Evolutionary conservation across 2,113 vertebrate genomes (phyloP).

Genomic region (Todiramphus saurophagus): DNA sequence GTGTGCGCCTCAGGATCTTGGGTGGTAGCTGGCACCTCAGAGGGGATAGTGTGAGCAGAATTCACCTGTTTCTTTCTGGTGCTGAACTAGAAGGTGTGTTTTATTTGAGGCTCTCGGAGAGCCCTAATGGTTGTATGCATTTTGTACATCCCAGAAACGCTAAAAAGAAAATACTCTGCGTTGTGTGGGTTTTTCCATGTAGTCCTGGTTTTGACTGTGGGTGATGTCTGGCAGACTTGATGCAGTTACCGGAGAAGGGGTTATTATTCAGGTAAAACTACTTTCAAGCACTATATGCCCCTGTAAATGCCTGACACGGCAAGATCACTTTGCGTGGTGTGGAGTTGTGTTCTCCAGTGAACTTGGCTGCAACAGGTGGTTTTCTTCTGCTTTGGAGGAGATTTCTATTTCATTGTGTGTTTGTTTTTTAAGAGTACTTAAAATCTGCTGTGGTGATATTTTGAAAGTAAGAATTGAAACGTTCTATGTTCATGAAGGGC

Average conservation of each 20-base stretch:
- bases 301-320: not conserved
- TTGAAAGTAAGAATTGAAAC: not conserved
- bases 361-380: not conserved
- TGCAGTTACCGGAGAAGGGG: not conserved
- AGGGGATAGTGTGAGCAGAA: not conserved
- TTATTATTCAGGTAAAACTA: not conserved
- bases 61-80: not conserved
- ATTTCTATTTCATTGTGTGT: not conserved
- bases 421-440: not conserved
- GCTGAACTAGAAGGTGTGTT: not conserved
- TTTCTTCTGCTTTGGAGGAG: not conserved
- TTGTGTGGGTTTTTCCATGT: not conserved
- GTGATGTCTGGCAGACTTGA: not conserved
- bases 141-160: not conserved
- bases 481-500: not conserved
- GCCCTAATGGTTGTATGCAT: accelerated
- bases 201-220: not conserved
- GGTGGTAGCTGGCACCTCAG: not conserved
- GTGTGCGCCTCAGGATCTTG: accelerated
- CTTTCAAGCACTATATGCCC: not conserved
- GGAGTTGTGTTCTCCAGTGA: not conserved
- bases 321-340: not conserved
- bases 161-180: not conserved
- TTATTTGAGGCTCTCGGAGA: accelerated
- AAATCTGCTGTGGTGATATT: not conserved